phyloP scores from a whole-genome alignment of 2,797 vertebrate genomes.

The Clangula hyemalis region DNA sequence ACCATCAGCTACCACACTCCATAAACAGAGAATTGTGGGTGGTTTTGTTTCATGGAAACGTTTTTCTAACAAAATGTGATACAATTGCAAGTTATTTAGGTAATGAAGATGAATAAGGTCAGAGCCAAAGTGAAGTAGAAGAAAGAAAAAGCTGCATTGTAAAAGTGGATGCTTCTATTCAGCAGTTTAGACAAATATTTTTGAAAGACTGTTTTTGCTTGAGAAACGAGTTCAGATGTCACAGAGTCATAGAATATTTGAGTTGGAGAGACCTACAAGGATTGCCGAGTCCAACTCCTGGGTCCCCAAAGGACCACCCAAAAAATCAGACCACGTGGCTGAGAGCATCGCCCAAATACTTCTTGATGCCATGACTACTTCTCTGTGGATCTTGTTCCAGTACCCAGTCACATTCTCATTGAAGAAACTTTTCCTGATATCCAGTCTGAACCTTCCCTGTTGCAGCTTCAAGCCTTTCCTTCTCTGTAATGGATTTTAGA shows the following conservation, averaged over 20 bases:
- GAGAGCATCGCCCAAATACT: too few relatives aligned
- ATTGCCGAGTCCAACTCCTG: too few relatives aligned
- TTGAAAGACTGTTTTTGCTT: not conserved
- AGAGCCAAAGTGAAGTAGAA: not conserved
- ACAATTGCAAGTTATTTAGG: slow-evolving; percentile 45
- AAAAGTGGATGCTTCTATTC: not conserved
- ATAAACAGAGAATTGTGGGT: not conserved
- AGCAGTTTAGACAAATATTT: not conserved
- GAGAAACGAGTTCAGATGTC: not conserved
- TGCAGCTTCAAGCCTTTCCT: too few relatives aligned
- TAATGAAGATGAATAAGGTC: not conserved
- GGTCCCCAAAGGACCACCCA: too few relatives aligned
- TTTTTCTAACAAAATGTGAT: not conserved
- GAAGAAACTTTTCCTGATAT: too few relatives aligned
- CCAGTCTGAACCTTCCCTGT: too few relatives aligned
- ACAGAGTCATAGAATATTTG: too few relatives aligned
- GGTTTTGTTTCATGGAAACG: not conserved
- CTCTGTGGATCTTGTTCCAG: too few relatives aligned
- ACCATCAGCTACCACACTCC: not conserved
- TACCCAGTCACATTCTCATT: too few relatives aligned
- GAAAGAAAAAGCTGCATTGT: not conserved
- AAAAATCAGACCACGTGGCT: too few relatives aligned
- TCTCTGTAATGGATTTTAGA: not conserved
- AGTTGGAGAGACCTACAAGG: too few relatives aligned
- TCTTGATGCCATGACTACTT: too few relatives aligned